These are phyloP conservation scores for Chironomus tepperi DNA, from an alignment of 1,140 invertebrate genomes.

Conservation along the genomic window DNA sequence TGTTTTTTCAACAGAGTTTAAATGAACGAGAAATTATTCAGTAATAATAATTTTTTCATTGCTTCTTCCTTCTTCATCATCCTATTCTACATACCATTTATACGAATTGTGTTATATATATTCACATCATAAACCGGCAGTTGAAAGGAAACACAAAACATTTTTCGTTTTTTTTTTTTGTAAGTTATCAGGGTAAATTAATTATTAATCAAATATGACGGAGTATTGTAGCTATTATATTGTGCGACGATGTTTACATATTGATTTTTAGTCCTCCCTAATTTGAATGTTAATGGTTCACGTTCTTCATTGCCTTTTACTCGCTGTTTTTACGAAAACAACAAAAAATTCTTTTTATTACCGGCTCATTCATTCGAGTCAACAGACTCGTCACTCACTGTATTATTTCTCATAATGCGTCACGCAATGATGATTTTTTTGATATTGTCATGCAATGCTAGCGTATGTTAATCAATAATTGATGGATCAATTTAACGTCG, in stretches of 20 bases:
- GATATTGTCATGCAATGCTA: not conserved
- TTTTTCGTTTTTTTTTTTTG: not conserved
- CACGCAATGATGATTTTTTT: not conserved
- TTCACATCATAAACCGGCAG: no score
- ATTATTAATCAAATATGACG: slow-evolving; percentile 18
- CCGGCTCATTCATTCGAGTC: no score
- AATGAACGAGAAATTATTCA: slow-evolving; percentile 18
- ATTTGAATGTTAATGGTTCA: not conserved
- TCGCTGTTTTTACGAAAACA: not conserved
- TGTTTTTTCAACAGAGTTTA: not conserved
- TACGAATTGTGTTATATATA: no score
- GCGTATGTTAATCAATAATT: not conserved
- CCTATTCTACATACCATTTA: no score
- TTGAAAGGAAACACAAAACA: not conserved
- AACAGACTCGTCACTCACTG: no score
- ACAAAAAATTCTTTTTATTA: no score
- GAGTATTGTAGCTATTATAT: not conserved
- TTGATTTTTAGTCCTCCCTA: not conserved
- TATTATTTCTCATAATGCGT: not conserved
- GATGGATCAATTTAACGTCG: not conserved
- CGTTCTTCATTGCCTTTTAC: not conserved
- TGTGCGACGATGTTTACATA: not conserved
- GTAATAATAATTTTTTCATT: not conserved
- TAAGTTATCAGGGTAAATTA: not conserved
- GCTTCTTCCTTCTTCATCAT: no score